These are phyloP conservation scores for Orgyia antiqua DNA, from an alignment of 2,888 invertebrate genomes.

Conservation along the genomic window DNA sequence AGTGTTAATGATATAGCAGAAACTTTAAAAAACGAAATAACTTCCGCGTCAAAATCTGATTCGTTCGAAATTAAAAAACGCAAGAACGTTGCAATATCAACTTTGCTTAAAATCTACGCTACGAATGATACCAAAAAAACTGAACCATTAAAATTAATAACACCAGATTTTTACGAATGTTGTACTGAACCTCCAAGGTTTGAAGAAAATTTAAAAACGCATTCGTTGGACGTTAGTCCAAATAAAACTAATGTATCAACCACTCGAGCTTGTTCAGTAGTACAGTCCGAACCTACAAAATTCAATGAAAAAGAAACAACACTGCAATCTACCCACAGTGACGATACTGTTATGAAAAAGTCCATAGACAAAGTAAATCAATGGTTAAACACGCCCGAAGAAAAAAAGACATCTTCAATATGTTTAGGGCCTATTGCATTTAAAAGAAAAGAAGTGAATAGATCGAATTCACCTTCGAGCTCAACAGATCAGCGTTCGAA, in stretches of 20 bases:
- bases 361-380: constrained; percentile 38
- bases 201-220: neutral
- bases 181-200: neutral
- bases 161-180: constrained; percentile 39
- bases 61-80: constrained; percentile 32
- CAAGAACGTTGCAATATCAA: constrained; percentile 49
- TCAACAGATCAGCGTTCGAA: constrained; percentile 6
- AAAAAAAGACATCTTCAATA: constrained; percentile 12
- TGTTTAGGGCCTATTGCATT: constrained; percentile 28
- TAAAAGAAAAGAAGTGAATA: constrained; percentile 28
- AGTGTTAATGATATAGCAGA: constrained; percentile 7
- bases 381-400: constrained; percentile 29
- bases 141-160: constrained; percentile 31
- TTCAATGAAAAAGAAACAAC: neutral
- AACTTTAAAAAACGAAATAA: constrained; percentile 36
- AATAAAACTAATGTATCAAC: constrained; percentile 1
- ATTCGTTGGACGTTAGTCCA: constrained; percentile 1
- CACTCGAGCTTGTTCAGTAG: too few species aligned
- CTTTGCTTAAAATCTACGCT: constrained; percentile 41
- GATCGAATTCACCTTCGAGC: constrained; percentile 7
- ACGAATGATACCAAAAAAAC: constrained; percentile 3
- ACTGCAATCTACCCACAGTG: neutral
- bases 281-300: neutral
- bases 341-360: constrained; percentile 23
- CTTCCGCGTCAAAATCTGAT: constrained; percentile 25